Evolutionary conservation across 2,888 invertebrate genomes (phyloP).

Genomic region (Eumerus sabulonum): DNA sequence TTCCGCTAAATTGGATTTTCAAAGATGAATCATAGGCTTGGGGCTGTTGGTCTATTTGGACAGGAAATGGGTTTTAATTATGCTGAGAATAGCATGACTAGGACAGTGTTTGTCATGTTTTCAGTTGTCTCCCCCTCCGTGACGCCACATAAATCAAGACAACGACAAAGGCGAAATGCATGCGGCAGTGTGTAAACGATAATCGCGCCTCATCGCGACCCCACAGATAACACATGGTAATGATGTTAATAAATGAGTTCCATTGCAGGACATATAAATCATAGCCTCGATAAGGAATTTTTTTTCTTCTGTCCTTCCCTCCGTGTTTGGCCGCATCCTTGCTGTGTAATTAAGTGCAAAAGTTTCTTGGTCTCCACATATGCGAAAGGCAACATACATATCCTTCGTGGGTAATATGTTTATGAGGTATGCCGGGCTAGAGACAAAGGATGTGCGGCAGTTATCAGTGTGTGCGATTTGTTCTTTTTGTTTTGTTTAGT

Average conservation of each 20-base stretch:
- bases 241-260: constrained; percentile 66
- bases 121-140: constrained; percentile 1
- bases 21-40: constrained; percentile 43
- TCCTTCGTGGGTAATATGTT: constrained; percentile 61
- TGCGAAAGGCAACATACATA: constrained; percentile 17
- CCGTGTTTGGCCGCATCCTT: constrained; percentile 21
- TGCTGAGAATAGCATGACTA: constrained; percentile 39
- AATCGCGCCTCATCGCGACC: constrained; percentile 1
- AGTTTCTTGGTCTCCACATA: constrained; percentile 36
- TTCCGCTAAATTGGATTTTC: constrained; percentile 50
- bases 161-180: constrained; percentile 13
- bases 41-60: constrained; percentile 36
- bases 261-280: constrained; percentile 62
- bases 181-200: constrained; percentile 24
- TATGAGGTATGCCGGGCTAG: constrained; percentile 52
- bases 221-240: constrained; percentile 56
- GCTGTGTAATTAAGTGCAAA: constrained; percentile 60
- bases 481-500: constrained; percentile 8
- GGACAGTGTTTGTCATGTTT: constrained; percentile 4
- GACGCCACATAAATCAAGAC: constrained; percentile 59
- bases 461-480: constrained; percentile 10
- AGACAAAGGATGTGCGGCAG: constrained; percentile 43
- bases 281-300: constrained; percentile 58
- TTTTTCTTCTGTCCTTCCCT: background rate
- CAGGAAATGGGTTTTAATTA: constrained; percentile 53